Evolutionary conservation across 1,140 invertebrate genomes (phyloP), one percentile per base, ranked within the genome.

Genomic region (Bilobella aurantiaca): DNA sequence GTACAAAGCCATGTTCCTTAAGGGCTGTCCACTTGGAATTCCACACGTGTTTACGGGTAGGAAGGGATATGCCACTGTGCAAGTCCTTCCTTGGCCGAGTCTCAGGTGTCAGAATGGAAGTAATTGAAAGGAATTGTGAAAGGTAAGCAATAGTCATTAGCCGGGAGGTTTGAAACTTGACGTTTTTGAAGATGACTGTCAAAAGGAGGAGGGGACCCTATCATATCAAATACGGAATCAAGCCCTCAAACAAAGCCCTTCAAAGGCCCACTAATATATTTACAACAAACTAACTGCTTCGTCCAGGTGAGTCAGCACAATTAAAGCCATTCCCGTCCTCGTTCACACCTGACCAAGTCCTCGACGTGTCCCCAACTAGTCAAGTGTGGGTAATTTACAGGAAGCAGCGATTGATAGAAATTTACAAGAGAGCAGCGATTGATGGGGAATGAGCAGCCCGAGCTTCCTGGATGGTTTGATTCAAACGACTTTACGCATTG

Each of bases 221-320:
- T 53, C 49, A 53, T 53, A 53, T 53, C 49, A 53, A 53, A 53
- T 12, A 53, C 49, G 23, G 49, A 53, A 53, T 53, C 49, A 53
- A 53, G 12, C 49, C 49, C 49, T 53, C 49, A 53, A 23, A 53
- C 49, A 53, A 53, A 53, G 49, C 5, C 14, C 14, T 53, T 53
- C 14, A 53, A 53, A 53, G 49, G 14, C 18, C 25, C 25, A 53
- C 8, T 53, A 53, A 14, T 53, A 42, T 42, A 53, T 53, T 53
- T 53, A 53, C 49, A 53, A 53, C 49, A 53, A 53, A 53, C 49
- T 16, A 23, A 53, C 49, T 53, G 12, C 5, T 18, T 18, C 25
- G 49, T 53, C 49, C 49, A 23, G 25, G 23, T 53, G 49, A 53
- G 23, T 53, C 49, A 53, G 49, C 49, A 53, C 12, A 53, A 53